phyloP scores from a whole-genome alignment of 2,888 invertebrate species.

The Phalangium opilio region DNA sequence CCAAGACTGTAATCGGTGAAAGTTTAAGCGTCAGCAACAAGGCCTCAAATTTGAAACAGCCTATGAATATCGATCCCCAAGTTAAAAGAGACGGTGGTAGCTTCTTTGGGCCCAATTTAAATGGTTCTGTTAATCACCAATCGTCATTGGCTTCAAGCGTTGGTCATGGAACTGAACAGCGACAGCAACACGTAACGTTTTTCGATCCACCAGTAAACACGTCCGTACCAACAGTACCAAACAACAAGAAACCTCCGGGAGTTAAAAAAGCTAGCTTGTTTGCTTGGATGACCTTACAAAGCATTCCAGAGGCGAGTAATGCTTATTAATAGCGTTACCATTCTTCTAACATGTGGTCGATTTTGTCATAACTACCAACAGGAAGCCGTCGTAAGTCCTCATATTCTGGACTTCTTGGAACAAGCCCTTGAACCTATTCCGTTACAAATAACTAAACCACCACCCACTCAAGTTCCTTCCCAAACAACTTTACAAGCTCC shows the following conservation, averaged over 20 bases:
- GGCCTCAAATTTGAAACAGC: too few species aligned
- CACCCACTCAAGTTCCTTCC: slow-evolving; percentile 13
- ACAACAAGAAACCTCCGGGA: slow-evolving; percentile 25
- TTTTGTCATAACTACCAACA: too few species aligned
- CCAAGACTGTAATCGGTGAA: slow-evolving; percentile 52
- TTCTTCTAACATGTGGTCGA: neutral
- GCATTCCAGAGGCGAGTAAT: slow-evolving; percentile 57
- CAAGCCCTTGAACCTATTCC: slow-evolving; percentile 93
- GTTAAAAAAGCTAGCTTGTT: slow-evolving; percentile 77
- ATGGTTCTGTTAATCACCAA: neutral
- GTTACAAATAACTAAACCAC: slow-evolving; percentile 25
- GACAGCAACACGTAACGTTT: neutral
- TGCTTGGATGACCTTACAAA: slow-evolving; percentile 90
- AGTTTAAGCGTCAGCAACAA: slow-evolving; percentile 23
- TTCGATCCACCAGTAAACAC: slow-evolving; percentile 5
- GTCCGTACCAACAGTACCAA: slow-evolving; percentile 5
- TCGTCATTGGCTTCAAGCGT: too few species aligned
- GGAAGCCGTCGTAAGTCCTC: slow-evolving; percentile 93
- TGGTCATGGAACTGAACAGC: neutral
- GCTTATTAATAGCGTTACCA: too few species aligned
- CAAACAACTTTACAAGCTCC: too few species aligned
- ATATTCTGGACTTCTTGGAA: slow-evolving; percentile 89
- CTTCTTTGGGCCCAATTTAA: neutral
- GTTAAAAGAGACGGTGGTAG: neutral
- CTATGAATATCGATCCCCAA: too few species aligned